phyloP scores from a whole-genome alignment of 2,113 vertebrate species.

The Festucalex cinctus region DNA sequence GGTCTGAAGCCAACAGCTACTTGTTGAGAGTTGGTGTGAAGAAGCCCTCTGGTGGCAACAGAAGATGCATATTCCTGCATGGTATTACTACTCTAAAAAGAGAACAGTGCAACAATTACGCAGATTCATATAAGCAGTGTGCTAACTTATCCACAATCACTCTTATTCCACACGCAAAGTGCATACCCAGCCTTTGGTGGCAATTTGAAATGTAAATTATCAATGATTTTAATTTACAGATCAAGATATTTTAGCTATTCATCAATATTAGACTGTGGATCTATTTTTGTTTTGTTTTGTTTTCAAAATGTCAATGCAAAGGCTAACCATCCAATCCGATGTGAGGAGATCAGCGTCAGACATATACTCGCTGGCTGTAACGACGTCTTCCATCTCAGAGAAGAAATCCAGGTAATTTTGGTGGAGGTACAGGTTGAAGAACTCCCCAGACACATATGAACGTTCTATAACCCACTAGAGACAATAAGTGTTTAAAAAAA shows the following conservation, averaged over 20 bases:
- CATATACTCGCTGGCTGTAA: constrained; percentile 86
- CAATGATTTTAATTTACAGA: not conserved
- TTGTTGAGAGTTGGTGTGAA: constrained; percentile 84
- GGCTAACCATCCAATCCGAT: constrained; percentile 86
- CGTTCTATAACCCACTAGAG: constrained; percentile 84
- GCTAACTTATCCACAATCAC: not conserved
- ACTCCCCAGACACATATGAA: constrained; percentile 84
- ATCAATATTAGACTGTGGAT: not conserved
- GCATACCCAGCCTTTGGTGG: not conserved
- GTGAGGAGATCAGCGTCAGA: constrained; percentile 87
- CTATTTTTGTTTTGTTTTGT: not conserved
- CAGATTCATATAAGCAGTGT: not conserved
- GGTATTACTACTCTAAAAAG: constrained; percentile 70
- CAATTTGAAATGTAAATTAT: not conserved
- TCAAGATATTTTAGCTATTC: not conserved
- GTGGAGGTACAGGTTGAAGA: constrained; percentile 94
- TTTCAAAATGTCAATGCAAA: not conserved
- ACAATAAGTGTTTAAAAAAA: no score
- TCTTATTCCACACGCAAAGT: not conserved
- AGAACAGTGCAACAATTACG: not conserved
- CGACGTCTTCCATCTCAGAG: constrained; percentile 81
- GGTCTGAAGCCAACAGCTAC: constrained; percentile 84
- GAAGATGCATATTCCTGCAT: constrained; percentile 83
- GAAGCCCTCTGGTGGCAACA: constrained; percentile 86
- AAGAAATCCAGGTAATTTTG: constrained; percentile 97